A percentile compares a stretch with the other conserved stretches of the same genome.
phyloP scores from a whole-genome alignment of 2,113 vertebrate species.

The Indicator indicator region DNA sequence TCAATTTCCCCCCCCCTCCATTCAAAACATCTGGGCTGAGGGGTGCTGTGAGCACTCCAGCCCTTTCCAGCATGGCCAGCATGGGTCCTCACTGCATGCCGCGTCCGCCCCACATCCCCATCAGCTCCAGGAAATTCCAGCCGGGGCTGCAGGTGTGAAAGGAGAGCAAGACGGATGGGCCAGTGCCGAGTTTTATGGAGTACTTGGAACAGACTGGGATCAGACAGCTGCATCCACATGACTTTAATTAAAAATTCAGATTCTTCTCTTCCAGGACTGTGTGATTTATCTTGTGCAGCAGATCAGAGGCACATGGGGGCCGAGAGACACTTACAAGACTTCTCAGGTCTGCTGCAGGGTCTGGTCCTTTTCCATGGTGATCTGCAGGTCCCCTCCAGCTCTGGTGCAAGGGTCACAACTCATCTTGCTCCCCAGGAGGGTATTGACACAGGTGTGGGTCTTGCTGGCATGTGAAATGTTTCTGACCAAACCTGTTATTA shows the following conservation, averaged over 20 bases:
- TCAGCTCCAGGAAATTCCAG: conserved; percentile 47
- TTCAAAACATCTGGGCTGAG: not conserved
- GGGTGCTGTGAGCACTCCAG: not conserved
- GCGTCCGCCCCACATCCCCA: not conserved
- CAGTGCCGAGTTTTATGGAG: conserved; percentile 65
- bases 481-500: not conserved
- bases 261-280: conserved; percentile 80
- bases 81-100: not conserved
- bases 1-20: not conserved
- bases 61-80: not conserved
- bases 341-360: not conserved
- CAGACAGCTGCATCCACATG: conserved; percentile 78
- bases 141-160: conserved; percentile 67
- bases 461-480: not conserved
- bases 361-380: not conserved
- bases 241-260: conserved; percentile 90
- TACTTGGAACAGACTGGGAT: conserved; percentile 51
- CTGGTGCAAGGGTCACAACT: not conserved
- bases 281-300: conserved; percentile 84
- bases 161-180: conserved; percentile 64
- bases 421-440: not conserved
- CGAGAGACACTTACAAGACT: not conserved
- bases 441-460: fast-evolving
- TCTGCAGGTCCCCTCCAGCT: not conserved
- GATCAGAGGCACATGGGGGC: conserved; percentile 67